Conservation (phyloP, 92 coral and sea anemone species). For the Epizoanthus stellaris region DNA sequence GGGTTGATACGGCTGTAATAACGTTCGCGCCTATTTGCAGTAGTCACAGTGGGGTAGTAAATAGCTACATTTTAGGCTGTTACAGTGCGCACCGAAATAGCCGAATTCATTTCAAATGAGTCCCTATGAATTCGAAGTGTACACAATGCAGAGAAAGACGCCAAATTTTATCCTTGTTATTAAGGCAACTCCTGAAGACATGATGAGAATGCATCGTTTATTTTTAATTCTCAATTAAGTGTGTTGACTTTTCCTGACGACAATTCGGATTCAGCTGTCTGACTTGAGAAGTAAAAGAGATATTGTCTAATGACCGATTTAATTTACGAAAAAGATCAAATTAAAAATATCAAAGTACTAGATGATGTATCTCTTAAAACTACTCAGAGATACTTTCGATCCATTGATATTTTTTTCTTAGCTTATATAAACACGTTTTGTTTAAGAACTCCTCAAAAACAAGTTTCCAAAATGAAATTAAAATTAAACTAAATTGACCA, state of each 20-base stretch:
- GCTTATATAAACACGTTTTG: conserved; percentile 29
- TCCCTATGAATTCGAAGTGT: conserved; percentile 11
- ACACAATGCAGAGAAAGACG: conserved; percentile 16
- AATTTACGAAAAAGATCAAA: neutral
- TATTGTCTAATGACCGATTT: conserved; percentile 4
- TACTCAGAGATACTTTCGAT: neutral
- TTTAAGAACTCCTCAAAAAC: neutral
- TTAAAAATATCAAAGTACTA: neutral
- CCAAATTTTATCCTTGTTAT: neutral
- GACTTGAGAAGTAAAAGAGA: neutral
- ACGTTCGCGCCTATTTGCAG: too few species aligned
- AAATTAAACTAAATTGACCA: neutral
- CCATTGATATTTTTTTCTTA: neutral
- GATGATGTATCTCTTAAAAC: neutral
- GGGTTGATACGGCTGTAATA: too few species aligned
- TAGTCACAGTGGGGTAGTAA: too few species aligned
- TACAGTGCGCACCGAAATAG: too few species aligned
- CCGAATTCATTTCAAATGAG: neutral
- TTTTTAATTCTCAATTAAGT: conserved; percentile 38
- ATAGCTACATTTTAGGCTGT: too few species aligned
- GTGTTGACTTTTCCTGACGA: conserved; percentile 23
- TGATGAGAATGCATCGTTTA: conserved; percentile 13
- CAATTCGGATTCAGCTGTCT: conserved; percentile 16
- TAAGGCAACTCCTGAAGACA: conserved; percentile 5
- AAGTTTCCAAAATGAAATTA: conserved; percentile 7